phyloP scores from a whole-genome alignment of 2,797 vertebrate genomes.

The Pagetopsis macropterus region DNA sequence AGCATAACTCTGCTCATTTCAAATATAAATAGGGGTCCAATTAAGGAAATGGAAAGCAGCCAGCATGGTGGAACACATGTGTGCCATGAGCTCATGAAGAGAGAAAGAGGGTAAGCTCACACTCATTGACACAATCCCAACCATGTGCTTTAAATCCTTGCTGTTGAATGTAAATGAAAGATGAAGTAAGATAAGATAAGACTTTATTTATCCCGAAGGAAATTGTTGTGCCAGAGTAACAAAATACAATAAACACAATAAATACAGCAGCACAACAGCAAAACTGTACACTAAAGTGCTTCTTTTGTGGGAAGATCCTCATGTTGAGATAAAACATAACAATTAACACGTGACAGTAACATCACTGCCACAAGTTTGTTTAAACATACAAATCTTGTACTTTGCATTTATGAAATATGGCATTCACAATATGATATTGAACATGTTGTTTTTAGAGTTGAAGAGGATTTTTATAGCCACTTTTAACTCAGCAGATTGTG shows the following conservation, averaged over 20 bases:
- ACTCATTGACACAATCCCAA: too few species aligned
- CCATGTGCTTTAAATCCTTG: too few species aligned
- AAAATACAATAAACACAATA: too few species aligned
- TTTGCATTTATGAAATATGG: neutral
- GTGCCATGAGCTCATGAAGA: neutral
- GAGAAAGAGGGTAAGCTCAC: neutral
- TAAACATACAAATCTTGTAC: neutral
- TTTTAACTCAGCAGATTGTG: slow-evolving; percentile 3
- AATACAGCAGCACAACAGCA: too few species aligned
- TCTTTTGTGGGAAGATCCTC: neutral
- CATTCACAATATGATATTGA: neutral
- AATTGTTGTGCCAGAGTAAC: too few species aligned
- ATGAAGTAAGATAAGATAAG: neutral
- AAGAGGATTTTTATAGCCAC: neutral
- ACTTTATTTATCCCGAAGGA: too few species aligned
- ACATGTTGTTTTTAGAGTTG: neutral
- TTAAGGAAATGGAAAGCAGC: too few species aligned
- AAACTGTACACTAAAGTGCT: neutral
- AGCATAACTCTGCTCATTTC: neutral
- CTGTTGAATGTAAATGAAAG: too few species aligned
- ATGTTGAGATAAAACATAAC: too few species aligned
- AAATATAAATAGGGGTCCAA: neutral
- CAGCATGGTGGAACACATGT: neutral
- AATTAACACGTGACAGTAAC: neutral
- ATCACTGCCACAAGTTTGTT: too few species aligned